A percentile compares a stretch with the other conserved stretches of the same genome.
These are phyloP conservation scores for Perithous albicinctus DNA, from an alignment of 2,888 invertebrate genomes.

Conservation along the genomic window DNA sequence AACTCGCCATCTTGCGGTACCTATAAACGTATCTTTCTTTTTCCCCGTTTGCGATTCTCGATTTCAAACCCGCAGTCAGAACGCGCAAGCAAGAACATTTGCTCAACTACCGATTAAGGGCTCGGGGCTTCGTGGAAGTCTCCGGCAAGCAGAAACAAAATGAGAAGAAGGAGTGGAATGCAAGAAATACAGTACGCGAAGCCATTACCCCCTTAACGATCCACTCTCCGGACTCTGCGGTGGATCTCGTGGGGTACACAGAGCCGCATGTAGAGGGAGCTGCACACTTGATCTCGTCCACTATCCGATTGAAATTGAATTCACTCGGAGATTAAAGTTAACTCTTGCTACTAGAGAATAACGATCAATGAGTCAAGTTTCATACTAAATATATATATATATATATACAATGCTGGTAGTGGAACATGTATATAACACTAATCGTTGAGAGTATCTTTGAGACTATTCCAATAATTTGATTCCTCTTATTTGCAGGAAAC, in stretches of 20 bases:
- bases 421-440: slow-evolving; percentile 35
- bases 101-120: slow-evolving; percentile 58
- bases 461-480: no score
- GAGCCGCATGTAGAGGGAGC: not conserved
- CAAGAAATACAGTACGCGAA: slow-evolving; percentile 48
- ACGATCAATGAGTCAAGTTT: slow-evolving; percentile 38
- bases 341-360: slow-evolving; percentile 43
- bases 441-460: slow-evolving; percentile 36
- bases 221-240: slow-evolving; percentile 20
- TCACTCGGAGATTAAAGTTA: slow-evolving; percentile 52
- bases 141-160: not conserved
- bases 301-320: slow-evolving; percentile 58
- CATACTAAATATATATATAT: not conserved
- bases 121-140: slow-evolving; percentile 55
- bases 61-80: not conserved
- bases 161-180: not conserved
- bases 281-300: slow-evolving; percentile 23
- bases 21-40: no score
- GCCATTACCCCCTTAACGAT: slow-evolving; percentile 63
- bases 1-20: not conserved
- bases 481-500: no score
- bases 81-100: slow-evolving; percentile 37
- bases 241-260: not conserved
- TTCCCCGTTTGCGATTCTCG: not conserved
- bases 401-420: no score